Conservation (phyloP, 2,113 vertebrate genomes). For the Arothron firmamentum region DNA sequence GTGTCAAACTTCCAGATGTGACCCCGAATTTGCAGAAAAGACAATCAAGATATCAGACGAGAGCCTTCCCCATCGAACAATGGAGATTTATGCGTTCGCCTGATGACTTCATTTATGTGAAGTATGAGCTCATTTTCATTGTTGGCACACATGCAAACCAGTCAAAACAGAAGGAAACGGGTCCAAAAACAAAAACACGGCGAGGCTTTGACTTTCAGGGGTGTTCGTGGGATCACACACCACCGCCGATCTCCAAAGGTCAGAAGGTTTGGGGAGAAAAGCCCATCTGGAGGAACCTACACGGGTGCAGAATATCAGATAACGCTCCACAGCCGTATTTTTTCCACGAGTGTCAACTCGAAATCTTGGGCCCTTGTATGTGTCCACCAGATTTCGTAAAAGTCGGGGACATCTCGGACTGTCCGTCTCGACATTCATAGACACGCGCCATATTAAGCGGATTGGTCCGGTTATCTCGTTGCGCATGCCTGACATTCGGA, state of each 20-base stretch:
- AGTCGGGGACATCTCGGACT: no score
- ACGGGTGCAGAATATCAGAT: conserved; percentile 68
- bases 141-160: conserved; percentile 37
- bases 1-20: conserved; percentile 18
- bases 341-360: conserved; percentile 56
- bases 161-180: conserved; percentile 64
- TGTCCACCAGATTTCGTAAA: no score
- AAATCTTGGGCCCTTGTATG: no score
- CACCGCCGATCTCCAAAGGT: conserved; percentile 46
- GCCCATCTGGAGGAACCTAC: conserved; percentile 62
- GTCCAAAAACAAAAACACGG: conserved; percentile 64
- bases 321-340: conserved; percentile 50
- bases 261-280: conserved; percentile 49
- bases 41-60: background rate
- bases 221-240: conserved; percentile 49
- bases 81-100: conserved; percentile 16
- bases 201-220: conserved; percentile 33
- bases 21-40: conserved; percentile 2
- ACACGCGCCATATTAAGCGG: no score
- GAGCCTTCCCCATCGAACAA: conserved; percentile 7
- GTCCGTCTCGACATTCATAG: no score
- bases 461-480: no score
- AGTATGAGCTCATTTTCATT: conserved; percentile 47
- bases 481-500: no score
- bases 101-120: conserved; percentile 53